phyloP scores from a whole-genome alignment of 2,113 vertebrate species.

The Nerophis ophidion region DNA sequence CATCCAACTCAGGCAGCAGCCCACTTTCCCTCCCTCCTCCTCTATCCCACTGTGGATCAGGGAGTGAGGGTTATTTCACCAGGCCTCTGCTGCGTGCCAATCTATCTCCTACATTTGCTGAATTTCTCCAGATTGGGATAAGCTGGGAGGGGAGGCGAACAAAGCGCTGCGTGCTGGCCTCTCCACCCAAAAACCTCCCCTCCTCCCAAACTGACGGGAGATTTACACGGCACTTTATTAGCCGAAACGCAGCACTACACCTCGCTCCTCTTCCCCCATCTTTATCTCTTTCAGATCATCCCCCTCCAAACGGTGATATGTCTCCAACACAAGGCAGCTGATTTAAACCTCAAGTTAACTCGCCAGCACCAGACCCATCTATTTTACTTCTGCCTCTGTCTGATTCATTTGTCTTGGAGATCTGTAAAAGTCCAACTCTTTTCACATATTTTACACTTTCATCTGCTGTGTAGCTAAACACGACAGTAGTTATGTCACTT shows the following conservation, averaged over 20 bases:
- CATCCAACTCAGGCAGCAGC: constrained; percentile 11
- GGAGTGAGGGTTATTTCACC: constrained; percentile 86
- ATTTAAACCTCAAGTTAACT: constrained; percentile 56
- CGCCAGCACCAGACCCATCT: constrained; percentile 33
- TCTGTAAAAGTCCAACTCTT: too few relatives aligned
- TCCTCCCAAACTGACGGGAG: constrained; percentile 46
- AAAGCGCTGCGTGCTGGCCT: constrained; percentile 70
- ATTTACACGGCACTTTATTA: constrained; percentile 85
- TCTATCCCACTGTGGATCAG: constrained; percentile 68
- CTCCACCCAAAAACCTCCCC: constrained; percentile 59
- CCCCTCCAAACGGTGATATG: constrained; percentile 37
- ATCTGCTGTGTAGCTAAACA: too few relatives aligned
- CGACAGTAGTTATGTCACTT: too few relatives aligned
- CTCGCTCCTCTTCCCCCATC: constrained; percentile 19
- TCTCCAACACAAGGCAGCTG: constrained; percentile 39
- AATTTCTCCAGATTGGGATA: constrained; percentile 82
- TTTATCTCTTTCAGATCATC: constrained; percentile 35
- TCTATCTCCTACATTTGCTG: constrained; percentile 86
- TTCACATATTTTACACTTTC: too few relatives aligned
- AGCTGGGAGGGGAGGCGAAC: constrained; percentile 78
- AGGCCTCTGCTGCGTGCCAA: constrained; percentile 79
- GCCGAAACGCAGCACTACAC: constrained; percentile 56
- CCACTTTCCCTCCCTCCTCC: constrained; percentile 41
- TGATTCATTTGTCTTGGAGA: constrained; percentile 26
- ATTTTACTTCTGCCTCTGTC: constrained; percentile 25